Evolutionary conservation across 2,888 invertebrate species (phyloP), one percentile per base, ranked within the genome.

Genomic region (Octodonta nipae): DNA sequence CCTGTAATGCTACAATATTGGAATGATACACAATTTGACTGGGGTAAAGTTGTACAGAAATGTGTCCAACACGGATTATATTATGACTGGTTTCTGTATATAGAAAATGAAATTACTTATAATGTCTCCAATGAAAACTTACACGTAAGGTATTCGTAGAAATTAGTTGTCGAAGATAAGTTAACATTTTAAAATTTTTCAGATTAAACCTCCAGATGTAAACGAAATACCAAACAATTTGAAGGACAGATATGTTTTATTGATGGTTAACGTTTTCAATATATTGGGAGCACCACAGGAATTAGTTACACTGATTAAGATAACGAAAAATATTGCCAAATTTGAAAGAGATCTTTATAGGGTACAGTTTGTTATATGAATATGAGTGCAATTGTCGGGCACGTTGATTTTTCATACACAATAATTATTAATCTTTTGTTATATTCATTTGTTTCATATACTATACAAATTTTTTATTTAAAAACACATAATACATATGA

Each of bases 1-100:
- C 52, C 47, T 2, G 32, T 45, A 6, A 26, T 51, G 26, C 35
- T 36, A 4, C 11, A 32, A 1, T 36, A 41, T 22, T 51, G 49
- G 48, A 41, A 46, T 13, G 45, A 44, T 15, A 33, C 32, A 8
- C 17, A 17, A 3, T 50, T 47, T 24, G 44, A 46, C 30, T 50
- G 49, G 46, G 41, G 28, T 13, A 32, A 34, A 16, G 25, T 42
- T 13, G 28, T 41, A 12, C 34, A 35, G 13, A 38, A 36, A 26
- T 30, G 41, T 15, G 36, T 31, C n/a, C 30, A 42, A 13, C 13
- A 36, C 2, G 46, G 45, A 3, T 31, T 43, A 5, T 35, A 40
- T 24, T 34, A 37, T n/a, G 36, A 41, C 25, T 41, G 42, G 34
- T 48, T 48, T 32, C 16, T 44, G 11, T 26, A 40, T 20, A 17